Evolutionary conservation across 1,140 invertebrate species (phyloP).

Genomic region (Eueides isabella): DNA sequence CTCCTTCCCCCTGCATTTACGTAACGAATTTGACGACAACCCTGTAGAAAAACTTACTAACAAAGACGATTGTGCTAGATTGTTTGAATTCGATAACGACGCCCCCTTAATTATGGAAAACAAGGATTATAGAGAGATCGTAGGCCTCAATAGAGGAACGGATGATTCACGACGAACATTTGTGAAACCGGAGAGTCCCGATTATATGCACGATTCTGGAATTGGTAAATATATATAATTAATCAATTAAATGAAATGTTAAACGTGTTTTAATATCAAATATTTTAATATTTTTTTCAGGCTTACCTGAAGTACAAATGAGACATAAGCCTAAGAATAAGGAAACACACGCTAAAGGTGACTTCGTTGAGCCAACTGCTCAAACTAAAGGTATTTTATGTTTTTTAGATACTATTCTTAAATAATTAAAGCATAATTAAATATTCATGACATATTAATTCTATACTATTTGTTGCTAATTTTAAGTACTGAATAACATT

Average conservation of each 20-base stretch:
- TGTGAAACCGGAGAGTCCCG: slow-evolving; percentile 76
- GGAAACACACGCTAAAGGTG: slow-evolving; percentile 61
- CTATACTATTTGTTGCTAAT: too few relatives aligned
- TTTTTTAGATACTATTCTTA: background rate
- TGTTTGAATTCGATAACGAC: slow-evolving; percentile 80
- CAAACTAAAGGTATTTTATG: slow-evolving; percentile 64
- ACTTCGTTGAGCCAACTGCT: slow-evolving; percentile 68
- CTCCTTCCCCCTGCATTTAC: slow-evolving; percentile 53
- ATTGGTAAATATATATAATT: slow-evolving; percentile 50
- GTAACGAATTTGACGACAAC: slow-evolving; percentile 68
- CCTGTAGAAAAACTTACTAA: slow-evolving; percentile 75
- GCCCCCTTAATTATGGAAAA: slow-evolving; percentile 73
- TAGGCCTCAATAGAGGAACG: slow-evolving; percentile 71
- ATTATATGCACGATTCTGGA: slow-evolving; percentile 79
- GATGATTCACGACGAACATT: slow-evolving; percentile 73
- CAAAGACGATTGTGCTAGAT: slow-evolving; percentile 77
- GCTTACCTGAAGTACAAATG: slow-evolving; percentile 74
- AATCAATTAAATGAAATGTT: slow-evolving; percentile 1
- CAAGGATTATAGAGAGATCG: slow-evolving; percentile 74
- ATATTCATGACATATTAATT: too few relatives aligned
- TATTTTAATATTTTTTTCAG: slow-evolving; percentile 43
- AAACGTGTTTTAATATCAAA: background rate
- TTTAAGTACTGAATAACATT: too few relatives aligned
- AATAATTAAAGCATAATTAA: too few relatives aligned
- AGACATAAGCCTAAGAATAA: slow-evolving; percentile 71